These are phyloP conservation scores for Amblyjoppa proteus DNA, from an alignment of 2,888 invertebrate species.

Conservation along the genomic window DNA sequence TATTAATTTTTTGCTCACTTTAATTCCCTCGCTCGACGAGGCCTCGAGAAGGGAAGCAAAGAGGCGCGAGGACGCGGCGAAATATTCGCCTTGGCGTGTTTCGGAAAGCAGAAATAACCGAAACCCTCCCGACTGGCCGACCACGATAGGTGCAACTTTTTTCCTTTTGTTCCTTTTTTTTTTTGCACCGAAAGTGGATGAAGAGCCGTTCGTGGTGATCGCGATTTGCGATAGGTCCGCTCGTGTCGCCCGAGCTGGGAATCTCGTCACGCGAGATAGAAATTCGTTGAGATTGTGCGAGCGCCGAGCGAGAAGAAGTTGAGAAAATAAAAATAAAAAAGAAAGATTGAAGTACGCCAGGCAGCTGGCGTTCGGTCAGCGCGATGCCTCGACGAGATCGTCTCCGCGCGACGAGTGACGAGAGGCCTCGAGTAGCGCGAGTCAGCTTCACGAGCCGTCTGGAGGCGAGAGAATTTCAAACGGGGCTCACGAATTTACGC, in stretches of 20 bases:
- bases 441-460: not conserved
- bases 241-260: conserved; percentile 20
- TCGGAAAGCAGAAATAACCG: conserved; percentile 67
- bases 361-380: conserved; percentile 13
- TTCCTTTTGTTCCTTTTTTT: not conserved
- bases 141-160: conserved; percentile 35
- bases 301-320: not conserved
- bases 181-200: not conserved
- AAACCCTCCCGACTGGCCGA: conserved; percentile 15
- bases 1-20: not conserved
- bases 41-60: not conserved
- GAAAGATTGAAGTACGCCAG: conserved; percentile 15
- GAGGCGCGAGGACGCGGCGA: not conserved
- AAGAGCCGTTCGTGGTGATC: conserved; percentile 11
- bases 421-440: conserved; percentile 28
- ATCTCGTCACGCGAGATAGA: conserved; percentile 33
- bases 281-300: conserved; percentile 41
- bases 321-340: conserved; percentile 8
- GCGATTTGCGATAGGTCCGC: conserved; percentile 35
- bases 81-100: conserved; percentile 27
- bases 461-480: not conserved
- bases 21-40: not conserved
- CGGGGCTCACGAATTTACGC: not conserved
- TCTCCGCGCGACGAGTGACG: conserved; percentile 46
- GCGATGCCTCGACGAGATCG: conserved; percentile 50